phyloP scores from a whole-genome alignment of 2,113 vertebrate genomes.

The Hepsetus odoe region DNA sequence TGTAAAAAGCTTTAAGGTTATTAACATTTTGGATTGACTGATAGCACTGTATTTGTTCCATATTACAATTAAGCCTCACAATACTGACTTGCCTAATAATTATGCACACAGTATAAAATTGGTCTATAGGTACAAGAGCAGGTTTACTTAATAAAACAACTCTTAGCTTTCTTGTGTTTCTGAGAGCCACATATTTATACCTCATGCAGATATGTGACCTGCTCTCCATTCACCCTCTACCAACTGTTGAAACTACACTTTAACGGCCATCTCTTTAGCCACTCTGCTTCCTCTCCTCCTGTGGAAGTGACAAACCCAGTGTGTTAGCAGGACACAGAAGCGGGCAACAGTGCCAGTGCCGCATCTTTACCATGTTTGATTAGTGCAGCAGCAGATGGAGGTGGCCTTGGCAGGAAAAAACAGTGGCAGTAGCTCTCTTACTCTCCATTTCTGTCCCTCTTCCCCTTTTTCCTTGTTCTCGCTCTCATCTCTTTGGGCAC shows the following conservation, averaged over 20 bases:
- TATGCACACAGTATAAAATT: too few species aligned
- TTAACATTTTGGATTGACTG: too few species aligned
- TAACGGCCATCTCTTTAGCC: neutral
- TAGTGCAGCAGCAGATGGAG: slow-evolving; percentile 15
- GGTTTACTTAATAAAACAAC: too few species aligned
- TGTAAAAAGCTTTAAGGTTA: too few species aligned
- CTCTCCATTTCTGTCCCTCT: neutral
- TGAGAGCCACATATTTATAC: neutral
- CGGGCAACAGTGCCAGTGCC: neutral
- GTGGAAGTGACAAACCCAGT: neutral
- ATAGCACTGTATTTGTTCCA: too few species aligned
- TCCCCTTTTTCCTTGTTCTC: neutral
- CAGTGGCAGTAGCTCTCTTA: neutral
- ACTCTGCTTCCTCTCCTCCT: neutral
- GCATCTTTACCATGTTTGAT: neutral
- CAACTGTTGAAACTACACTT: neutral
- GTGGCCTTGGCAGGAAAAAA: slow-evolving; percentile 11
- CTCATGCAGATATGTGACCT: neutral
- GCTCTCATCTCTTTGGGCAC: neutral
- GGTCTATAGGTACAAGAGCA: too few species aligned
- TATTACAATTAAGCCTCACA: too few species aligned
- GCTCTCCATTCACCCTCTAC: slow-evolving; percentile 1
- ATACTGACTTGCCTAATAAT: too few species aligned
- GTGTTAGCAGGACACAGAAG: neutral
- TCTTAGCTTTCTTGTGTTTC: neutral